Evolutionary conservation across 2,113 vertebrate species (phyloP), one percentile per base, ranked within the genome.

Genomic region (Corydoras maculifer): DNA sequence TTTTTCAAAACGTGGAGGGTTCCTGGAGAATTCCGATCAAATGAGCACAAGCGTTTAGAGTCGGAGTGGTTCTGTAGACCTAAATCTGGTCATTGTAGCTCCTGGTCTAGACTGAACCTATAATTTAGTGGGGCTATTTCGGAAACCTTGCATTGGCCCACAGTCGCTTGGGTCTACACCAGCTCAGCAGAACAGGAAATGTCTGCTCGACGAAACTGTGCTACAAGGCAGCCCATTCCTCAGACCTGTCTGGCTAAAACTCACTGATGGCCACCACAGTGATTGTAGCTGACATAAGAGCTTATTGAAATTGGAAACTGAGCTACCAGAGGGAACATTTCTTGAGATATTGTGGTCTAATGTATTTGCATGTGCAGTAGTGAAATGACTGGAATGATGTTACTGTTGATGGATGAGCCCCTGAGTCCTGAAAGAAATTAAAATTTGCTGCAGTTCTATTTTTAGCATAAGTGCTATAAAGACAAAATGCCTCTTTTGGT

Each of bases 121-220:
- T 83, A 88, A 89, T 89, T 89, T 86, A 62, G 43, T 25, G 15
- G 5, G 73, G 81, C 84, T 89, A 89, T 90, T 90, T 88, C 84
- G 77, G 76, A 86, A 82, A 77, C 48, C 12, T 65, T 73, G 77
- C 78, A 80, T 66, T 79, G 81, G 58, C 78, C 75, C 85, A 84
- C 87, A 86, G 86, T 83, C 83, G 85, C 78, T 84, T 81, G 74
- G 82, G 82, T 75, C 73, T 70, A 77, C 73, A 84, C 80, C 77
- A 82, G 79, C 85, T 82, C 75, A 71, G 75, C 74, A 80, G 82
- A 77, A 80, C 78, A 72, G 80, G 69, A 80, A 78, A 82, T 81
- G 73, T 83, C 70, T 79, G 76, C 68, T 79, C 82, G 80, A 80
- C 79, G 81, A 86, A 85, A 85, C 84, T 82, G 78, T 59, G 78